phyloP scores from a whole-genome alignment of 2,888 invertebrate genomes.

The Hyppa rectilinea region DNA sequence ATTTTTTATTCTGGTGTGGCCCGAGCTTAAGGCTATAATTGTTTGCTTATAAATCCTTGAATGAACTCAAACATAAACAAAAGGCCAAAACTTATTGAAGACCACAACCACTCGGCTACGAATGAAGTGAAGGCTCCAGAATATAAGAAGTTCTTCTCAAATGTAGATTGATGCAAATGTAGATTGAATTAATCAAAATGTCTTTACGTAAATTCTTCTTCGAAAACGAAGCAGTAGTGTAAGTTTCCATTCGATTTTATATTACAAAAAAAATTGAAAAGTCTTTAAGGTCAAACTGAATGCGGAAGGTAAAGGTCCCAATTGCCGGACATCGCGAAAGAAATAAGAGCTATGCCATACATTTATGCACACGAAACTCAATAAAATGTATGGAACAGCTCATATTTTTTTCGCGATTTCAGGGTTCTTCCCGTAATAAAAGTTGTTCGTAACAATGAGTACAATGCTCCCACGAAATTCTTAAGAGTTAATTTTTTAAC shows the following conservation, averaged over 20 bases:
- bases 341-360: too few species aligned
- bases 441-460: too few species aligned
- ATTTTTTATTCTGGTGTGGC: not conserved
- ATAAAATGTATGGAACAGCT: too few species aligned
- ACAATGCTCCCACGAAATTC: too few species aligned
- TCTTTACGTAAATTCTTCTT: slow-evolving; percentile 34
- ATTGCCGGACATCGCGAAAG: too few species aligned
- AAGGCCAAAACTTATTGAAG: not conserved
- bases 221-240: slow-evolving; percentile 44
- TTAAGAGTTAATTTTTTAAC: too few species aligned
- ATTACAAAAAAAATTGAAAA: too few species aligned
- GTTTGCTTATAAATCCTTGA: not conserved
- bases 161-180: not conserved
- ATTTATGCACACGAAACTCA: too few species aligned
- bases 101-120: not conserved
- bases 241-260: too few species aligned
- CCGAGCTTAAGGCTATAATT: slow-evolving; percentile 11
- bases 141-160: not conserved
- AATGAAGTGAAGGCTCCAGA: not conserved
- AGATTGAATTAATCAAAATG: slow-evolving; percentile 14
- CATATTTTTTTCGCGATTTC: too few species aligned
- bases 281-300: too few species aligned
- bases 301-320: not conserved
- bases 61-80: not conserved
- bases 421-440: too few species aligned